phyloP scores from a whole-genome alignment of 2,888 invertebrate species.

The Drosophila diplacantha region DNA sequence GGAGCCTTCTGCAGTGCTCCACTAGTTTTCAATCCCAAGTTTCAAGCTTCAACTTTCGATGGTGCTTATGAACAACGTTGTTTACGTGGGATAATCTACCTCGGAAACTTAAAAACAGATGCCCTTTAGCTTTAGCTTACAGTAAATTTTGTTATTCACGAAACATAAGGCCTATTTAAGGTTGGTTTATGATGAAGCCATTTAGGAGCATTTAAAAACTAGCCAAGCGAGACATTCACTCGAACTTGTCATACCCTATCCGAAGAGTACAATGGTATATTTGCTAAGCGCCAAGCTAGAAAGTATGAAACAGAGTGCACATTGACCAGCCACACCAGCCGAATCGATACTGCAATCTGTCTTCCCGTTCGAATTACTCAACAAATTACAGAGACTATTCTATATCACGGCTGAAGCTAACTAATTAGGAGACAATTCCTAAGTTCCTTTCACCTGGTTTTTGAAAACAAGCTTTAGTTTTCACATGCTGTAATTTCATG shows the following conservation, averaged over 20 bases:
- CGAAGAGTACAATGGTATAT: neutral
- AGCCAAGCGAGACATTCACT: neutral
- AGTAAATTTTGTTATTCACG: neutral
- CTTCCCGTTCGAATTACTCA: too few relatives aligned
- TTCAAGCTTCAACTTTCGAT: slow-evolving; percentile 17
- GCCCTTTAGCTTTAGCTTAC: neutral
- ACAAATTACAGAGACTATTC: too few relatives aligned
- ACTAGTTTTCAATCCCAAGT: slow-evolving; percentile 10
- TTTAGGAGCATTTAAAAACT: neutral
- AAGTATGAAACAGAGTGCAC: neutral
- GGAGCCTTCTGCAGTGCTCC: slow-evolving; percentile 13
- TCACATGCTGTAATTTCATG: neutral
- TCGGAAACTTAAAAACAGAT: neutral
- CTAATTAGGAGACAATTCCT: too few relatives aligned
- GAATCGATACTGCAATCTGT: neutral
- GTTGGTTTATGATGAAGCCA: neutral
- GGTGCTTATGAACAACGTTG: neutral
- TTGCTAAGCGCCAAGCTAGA: neutral
- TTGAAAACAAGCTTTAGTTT: too few relatives aligned
- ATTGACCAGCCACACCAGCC: too few relatives aligned
- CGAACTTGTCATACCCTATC: neutral
- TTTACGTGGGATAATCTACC: neutral
- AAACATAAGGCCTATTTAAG: neutral
- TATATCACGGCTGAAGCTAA: too few relatives aligned
- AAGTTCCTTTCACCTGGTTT: neutral